phyloP scores from a whole-genome alignment of 2,113 vertebrate genomes.

The Dicaeum eximium region DNA sequence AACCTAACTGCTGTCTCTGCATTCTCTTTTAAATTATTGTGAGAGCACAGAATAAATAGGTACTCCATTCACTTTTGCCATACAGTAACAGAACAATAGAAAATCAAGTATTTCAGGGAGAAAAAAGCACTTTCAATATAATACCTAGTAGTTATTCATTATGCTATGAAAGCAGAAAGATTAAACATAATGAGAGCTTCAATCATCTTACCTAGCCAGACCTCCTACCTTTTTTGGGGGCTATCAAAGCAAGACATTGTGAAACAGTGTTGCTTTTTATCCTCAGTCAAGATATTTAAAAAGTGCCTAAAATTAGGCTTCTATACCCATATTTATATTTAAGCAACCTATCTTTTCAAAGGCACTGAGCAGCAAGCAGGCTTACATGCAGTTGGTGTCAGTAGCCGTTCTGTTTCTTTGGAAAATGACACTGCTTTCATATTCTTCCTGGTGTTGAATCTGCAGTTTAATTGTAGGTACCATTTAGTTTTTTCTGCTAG shows the following conservation, averaged over 20 bases:
- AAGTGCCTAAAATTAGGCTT: conserved; percentile 43
- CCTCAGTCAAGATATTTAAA: conserved; percentile 19
- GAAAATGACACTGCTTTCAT: conserved; percentile 32
- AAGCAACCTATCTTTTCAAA: conserved; percentile 47
- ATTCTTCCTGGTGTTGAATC: conserved; percentile 16
- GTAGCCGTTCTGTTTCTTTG: conserved; percentile 19
- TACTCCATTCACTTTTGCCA: conserved; percentile 36
- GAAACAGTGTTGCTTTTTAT: conserved; percentile 47
- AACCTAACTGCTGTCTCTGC: conserved; percentile 36
- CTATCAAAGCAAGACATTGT: conserved; percentile 47
- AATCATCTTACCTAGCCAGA: conserved; percentile 41
- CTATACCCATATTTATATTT: conserved; percentile 43
- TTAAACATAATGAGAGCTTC: conserved; percentile 53
- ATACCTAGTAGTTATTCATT: conserved; percentile 51
- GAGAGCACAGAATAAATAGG: conserved; percentile 53
- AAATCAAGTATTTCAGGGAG: conserved; percentile 25
- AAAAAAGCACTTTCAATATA: conserved; percentile 40
- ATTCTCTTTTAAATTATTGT: conserved; percentile 58
- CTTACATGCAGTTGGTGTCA: not conserved
- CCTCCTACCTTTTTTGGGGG: conserved; percentile 57
- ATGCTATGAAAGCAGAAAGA: conserved; percentile 51
- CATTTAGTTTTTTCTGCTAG: not conserved
- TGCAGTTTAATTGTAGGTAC: not conserved
- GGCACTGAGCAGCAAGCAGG: not conserved
- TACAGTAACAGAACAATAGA: conserved; percentile 43